These are phyloP conservation scores for Lasioglossum leucozonium DNA, from an alignment of 2,888 invertebrate genomes.

Conservation along the genomic window DNA sequence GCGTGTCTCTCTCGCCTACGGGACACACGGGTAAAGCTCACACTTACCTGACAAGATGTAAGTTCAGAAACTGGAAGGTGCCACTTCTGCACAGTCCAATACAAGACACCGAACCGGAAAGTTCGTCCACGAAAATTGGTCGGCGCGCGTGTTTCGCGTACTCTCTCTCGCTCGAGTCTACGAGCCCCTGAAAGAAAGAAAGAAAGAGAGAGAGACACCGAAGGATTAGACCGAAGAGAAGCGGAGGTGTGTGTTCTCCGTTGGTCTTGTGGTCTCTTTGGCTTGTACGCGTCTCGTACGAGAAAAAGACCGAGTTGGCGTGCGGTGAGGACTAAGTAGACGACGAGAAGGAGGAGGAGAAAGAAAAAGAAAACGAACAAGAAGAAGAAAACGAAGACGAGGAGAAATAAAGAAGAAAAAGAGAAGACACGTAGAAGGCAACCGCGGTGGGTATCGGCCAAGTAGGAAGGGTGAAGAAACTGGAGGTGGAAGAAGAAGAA, in stretches of 20 bases:
- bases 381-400: conserved; percentile 21
- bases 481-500: conserved; percentile 67
- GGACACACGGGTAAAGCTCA: conserved; percentile 81
- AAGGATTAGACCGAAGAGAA: background rate
- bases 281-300: background rate
- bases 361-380: conserved; percentile 29
- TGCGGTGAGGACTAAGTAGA: conserved; percentile 24
- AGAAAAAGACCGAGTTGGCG: conserved; percentile 1
- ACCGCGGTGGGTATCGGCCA: conserved; percentile 41
- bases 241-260: background rate
- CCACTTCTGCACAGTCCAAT: conserved; percentile 84
- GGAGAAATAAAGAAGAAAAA: conserved; percentile 27
- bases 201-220: background rate
- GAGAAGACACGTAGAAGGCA: conserved; percentile 40
- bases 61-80: conserved; percentile 84
- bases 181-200: background rate
- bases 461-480: conserved; percentile 63
- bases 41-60: conserved; percentile 84
- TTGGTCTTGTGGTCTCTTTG: background rate
- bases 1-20: conserved; percentile 55
- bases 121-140: conserved; percentile 77
- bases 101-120: conserved; percentile 84
- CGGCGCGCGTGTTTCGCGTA: too few species aligned
- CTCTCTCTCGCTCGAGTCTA: too few species aligned
- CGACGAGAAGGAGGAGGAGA: conserved; percentile 25